Percentiles rank a stretch among this genome's conserved stretches.
phyloP scores from a whole-genome alignment of 2,888 invertebrate genomes.

The Dryococelus australis region DNA sequence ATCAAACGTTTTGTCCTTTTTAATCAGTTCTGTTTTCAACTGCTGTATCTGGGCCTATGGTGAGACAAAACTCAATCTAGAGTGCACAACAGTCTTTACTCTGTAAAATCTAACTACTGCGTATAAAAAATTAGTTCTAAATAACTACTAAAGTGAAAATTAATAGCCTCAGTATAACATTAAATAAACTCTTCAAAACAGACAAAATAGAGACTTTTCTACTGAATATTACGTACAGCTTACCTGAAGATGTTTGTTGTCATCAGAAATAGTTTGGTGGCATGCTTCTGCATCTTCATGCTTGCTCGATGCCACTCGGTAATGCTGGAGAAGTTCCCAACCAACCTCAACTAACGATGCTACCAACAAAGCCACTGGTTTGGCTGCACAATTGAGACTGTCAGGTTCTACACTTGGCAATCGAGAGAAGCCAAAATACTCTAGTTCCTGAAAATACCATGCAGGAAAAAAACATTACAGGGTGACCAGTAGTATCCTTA shows the following conservation, averaged over 20 bases:
- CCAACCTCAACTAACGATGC: not conserved
- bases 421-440: constrained; percentile 8
- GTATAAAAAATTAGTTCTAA: too few relatives aligned
- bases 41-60: not conserved
- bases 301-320: not conserved
- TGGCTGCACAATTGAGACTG: not conserved
- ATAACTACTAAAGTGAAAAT: too few relatives aligned
- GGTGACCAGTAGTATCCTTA: not conserved
- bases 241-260: not conserved
- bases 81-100: too few relatives aligned
- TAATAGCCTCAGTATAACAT: too few relatives aligned
- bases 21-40: not conserved
- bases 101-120: too few relatives aligned
- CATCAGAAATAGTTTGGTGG: not conserved
- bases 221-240: too few relatives aligned
- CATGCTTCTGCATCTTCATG: not conserved
- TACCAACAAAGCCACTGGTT: not conserved
- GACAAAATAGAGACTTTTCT: too few relatives aligned
- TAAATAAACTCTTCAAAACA: too few relatives aligned
- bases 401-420: not conserved
- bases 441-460: not conserved
- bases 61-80: not conserved
- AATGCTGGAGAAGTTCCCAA: not conserved
- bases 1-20: not conserved
- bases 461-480: not conserved